Percentiles rank a stretch among this genome's conserved stretches.
These are phyloP conservation scores for Agapornis roseicollis DNA, from an alignment of 2,113 vertebrate species.

Conservation along the genomic window DNA sequence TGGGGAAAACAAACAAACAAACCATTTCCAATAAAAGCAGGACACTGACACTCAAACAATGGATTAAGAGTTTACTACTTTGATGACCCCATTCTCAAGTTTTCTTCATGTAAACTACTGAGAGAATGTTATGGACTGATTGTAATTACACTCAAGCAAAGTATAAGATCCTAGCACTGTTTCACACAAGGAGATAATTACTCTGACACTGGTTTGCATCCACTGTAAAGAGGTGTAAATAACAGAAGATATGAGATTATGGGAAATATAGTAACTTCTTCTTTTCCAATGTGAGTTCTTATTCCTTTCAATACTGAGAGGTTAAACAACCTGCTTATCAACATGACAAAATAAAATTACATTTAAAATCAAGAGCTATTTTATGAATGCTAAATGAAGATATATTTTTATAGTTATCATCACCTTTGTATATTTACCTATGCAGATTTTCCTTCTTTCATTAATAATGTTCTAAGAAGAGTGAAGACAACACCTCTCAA, in stretches of 20 bases:
- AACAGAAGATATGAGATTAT: neutral
- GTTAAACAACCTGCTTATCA: neutral
- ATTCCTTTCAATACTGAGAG: neutral
- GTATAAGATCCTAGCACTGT: neutral
- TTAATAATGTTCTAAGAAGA: neutral
- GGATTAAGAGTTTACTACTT: neutral
- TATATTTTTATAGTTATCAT: neutral
- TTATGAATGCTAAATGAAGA: neutral
- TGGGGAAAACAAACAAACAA: neutral
- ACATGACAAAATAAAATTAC: neutral
- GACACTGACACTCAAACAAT: neutral
- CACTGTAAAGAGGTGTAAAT: neutral
- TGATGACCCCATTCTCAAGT: neutral
- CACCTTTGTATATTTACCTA: neutral
- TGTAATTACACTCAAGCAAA: conserved; percentile 5
- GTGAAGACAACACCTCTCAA: neutral
- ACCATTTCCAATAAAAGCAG: neutral
- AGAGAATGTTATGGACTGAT: neutral
- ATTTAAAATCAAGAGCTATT: neutral
- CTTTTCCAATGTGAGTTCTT: neutral
- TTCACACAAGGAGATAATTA: conserved; percentile 13
- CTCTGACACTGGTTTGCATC: neutral
- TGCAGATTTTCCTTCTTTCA: neutral
- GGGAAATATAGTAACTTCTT: neutral
- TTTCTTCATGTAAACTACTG: neutral